Conservation (phyloP, 2,888 invertebrate genomes). For the Eupeodes luniger region DNA sequence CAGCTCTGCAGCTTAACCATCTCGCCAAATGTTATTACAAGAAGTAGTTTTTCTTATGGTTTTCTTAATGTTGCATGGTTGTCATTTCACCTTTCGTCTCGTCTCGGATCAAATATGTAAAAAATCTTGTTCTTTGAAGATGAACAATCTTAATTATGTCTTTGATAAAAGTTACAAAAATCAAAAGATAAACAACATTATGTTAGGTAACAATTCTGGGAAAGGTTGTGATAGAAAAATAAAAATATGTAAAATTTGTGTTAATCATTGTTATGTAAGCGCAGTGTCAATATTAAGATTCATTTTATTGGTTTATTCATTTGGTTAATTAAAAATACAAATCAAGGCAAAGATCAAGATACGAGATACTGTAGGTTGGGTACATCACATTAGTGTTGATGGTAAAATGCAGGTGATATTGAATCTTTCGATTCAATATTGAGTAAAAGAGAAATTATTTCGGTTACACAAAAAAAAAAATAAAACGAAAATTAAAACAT, state of each 20-base stretch:
- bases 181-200: slow-evolving; percentile 17
- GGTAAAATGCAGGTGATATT: slow-evolving; percentile 8
- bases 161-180: slow-evolving; percentile 35
- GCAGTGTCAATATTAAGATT: not conserved
- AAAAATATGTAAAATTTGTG: slow-evolving; percentile 21
- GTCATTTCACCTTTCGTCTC: slow-evolving; percentile 22
- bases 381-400: not conserved
- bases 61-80: slow-evolving; percentile 14
- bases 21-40: slow-evolving; percentile 75
- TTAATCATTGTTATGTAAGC: slow-evolving; percentile 21
- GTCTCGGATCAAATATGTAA: not conserved
- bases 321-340: not conserved
- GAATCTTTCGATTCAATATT: slow-evolving; percentile 1
- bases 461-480: not conserved
- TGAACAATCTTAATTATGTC: not conserved
- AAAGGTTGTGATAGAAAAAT: not conserved
- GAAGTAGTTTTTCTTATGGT: slow-evolving; percentile 54
- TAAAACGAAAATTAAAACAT: slow-evolving; percentile 5
- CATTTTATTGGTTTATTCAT: slow-evolving; percentile 1
- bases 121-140: slow-evolving; percentile 18
- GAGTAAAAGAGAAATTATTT: slow-evolving; percentile 27
- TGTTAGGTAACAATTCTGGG: slow-evolving; percentile 18
- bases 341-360: not conserved
- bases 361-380: not conserved
- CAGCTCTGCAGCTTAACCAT: not conserved